Base-by-base conservation (phyloP, 64 coral and sea anemone genomes). In the Pocillopora damicornis region DNA sequence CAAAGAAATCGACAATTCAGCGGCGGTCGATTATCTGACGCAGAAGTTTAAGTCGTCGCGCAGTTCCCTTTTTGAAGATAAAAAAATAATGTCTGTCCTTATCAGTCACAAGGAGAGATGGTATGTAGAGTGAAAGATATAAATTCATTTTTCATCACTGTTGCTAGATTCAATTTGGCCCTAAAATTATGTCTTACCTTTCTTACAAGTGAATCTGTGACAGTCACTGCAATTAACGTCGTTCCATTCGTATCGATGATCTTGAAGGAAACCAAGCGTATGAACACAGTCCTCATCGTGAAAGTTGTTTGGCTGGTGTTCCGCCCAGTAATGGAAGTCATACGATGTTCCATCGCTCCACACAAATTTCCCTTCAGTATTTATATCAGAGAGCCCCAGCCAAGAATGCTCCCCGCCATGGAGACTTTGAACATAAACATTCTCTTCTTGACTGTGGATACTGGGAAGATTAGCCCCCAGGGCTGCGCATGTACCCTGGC, bases 401-500 rank as follows among this genome's bases (percentile, higher is more conserved):
- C 91, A 92, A 20, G 68, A 71, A 15, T 63, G 38, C 20, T 60
- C 60, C 15, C 78, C 91, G 7, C 75, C 45, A 7, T 80, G 86
- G 36, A 74, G 61, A 22, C 73, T 80, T 77, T 92, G 91, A 23
- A 92, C 71, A 61, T 82, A 92, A 23, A 88, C 71, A 75, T 92
- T 92, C 67, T 92, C 77, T 30, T 17, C 69, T 36, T 82, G 79
- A 60, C 13, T 25, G 60, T 75, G 62, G 25, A 92, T 83, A 16
- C 77, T 77, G 14, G 80, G 86, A 63, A 88, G 77, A 45, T 88
- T 78, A 22, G 86, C 77, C 18, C 77, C 83, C 65, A 75, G 58
- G 2, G 37, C 11, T 18, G 64, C 75, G 15, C 91, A 92, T 56
- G 13, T 16, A 1, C 34, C 63, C 1, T 77, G 66, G 58, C 86